These are phyloP conservation scores for Sminthopsis crassicaudata DNA, from an alignment of 2,113 vertebrate species.

Conservation along the genomic window DNA sequence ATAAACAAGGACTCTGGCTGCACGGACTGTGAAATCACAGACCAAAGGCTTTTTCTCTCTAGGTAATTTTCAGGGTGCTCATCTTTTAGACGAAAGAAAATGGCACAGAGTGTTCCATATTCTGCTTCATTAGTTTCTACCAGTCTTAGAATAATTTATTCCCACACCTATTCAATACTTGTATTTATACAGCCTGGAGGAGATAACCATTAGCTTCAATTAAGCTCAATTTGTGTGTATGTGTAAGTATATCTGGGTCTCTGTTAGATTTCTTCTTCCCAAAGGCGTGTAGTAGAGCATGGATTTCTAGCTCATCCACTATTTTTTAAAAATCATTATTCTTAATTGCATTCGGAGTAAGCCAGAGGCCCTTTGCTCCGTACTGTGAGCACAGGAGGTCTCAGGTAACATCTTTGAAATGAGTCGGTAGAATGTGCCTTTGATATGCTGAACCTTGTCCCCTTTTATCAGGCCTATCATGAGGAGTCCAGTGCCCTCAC, in stretches of 20 bases:
- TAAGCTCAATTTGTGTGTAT: not conserved
- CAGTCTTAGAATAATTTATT: slow-evolving; percentile 1
- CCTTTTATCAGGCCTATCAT: not conserved
- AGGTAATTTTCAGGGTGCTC: not conserved
- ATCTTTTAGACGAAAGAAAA: not conserved
- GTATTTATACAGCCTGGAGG: not conserved
- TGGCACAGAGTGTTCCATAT: not conserved
- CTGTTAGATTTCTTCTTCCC: not conserved
- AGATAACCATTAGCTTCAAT: not conserved
- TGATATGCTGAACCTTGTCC: not conserved
- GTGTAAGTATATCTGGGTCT: not conserved
- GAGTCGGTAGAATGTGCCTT: not conserved
- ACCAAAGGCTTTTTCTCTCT: not conserved
- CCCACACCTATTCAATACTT: not conserved
- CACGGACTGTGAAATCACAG: not conserved
- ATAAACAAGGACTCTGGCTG: not conserved
- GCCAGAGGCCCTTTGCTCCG: not conserved
- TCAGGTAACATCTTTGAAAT: not conserved
- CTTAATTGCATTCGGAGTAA: not conserved
- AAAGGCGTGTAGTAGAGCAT: not conserved
- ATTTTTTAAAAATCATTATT: not conserved
- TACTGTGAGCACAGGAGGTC: not conserved
- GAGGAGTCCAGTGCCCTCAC: not conserved
- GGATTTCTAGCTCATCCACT: not conserved
- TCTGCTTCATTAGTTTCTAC: not conserved